Conservation (phyloP, 2,888 invertebrate genomes). For the Melanophora roralis region DNA sequence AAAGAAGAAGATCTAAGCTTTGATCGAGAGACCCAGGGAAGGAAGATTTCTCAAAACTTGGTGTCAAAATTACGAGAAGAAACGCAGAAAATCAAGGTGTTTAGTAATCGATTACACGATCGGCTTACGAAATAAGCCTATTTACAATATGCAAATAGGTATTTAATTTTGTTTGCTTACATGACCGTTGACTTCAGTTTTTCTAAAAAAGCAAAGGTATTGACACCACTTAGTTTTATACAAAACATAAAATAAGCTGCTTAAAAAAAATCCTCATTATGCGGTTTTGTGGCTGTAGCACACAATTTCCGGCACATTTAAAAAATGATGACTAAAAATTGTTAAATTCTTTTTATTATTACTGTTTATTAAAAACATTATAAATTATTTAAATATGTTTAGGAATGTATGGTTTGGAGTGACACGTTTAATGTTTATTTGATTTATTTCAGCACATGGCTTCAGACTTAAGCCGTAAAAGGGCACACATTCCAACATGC, state of each 20-base stretch:
- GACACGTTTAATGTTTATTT: constrained; percentile 37
- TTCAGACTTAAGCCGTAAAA: background rate
- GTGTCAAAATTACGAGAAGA: too few species aligned
- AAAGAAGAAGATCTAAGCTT: too few species aligned
- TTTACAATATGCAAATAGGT: too few species aligned
- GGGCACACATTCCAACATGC: background rate
- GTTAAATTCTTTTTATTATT: background rate
- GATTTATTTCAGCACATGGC: constrained; percentile 32
- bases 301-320: constrained; percentile 39
- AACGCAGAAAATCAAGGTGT: too few species aligned
- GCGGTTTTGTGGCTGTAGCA: constrained; percentile 18
- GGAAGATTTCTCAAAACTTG: too few species aligned
- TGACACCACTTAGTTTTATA: background rate
- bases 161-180: too few species aligned
- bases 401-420: constrained; percentile 5
- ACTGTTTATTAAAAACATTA: background rate
- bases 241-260: background rate
- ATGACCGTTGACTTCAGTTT: too few species aligned
- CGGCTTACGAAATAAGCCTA: too few species aligned
- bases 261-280: background rate
- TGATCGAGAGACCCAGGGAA: too few species aligned
- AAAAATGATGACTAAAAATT: constrained; percentile 49
- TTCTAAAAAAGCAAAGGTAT: too few species aligned
- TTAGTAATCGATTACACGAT: too few species aligned
- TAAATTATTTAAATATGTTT: too few species aligned